Percentiles rank a stretch among this genome's conserved stretches.
phyloP scores from a whole-genome alignment of 2,113 vertebrate genomes.

The Phyllostomus hastatus region DNA sequence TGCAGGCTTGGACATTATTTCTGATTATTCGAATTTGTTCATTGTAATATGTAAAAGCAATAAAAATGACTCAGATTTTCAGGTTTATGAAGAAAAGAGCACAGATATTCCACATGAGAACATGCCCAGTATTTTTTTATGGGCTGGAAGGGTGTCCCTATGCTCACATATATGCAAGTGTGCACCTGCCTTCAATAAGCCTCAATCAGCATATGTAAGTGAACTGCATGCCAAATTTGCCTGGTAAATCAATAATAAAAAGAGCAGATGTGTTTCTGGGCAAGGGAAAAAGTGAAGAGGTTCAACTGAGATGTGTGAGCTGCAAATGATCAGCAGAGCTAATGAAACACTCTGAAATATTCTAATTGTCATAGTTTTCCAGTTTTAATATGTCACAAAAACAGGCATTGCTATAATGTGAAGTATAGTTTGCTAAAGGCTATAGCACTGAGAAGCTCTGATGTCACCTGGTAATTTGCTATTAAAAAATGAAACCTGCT shows the following conservation, averaged over 20 bases:
- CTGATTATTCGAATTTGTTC: constrained; percentile 60
- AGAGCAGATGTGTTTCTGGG: constrained; percentile 69
- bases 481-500: neutral
- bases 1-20: constrained; percentile 34
- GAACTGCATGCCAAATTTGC: constrained; percentile 76
- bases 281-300: constrained; percentile 51
- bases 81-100: constrained; percentile 70
- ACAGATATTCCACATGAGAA: constrained; percentile 74
- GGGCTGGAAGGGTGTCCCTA: constrained; percentile 77
- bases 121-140: constrained; percentile 79
- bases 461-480: neutral
- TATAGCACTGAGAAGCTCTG: neutral
- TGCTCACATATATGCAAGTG: constrained; percentile 78
- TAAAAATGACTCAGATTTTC: constrained; percentile 71
- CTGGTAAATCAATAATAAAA: constrained; percentile 79
- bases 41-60: constrained; percentile 51
- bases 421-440: neutral
- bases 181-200: constrained; percentile 85
- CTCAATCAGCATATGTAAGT: constrained; percentile 70
- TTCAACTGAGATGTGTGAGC: constrained; percentile 66
- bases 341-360: constrained; percentile 39
- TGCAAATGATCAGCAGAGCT: constrained; percentile 51
- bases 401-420: neutral
- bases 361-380: neutral
- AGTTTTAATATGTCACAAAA: constrained; percentile 1